phyloP scores from a whole-genome alignment of 1,140 invertebrate species.

The Pseudomyrmex flavicornis region DNA sequence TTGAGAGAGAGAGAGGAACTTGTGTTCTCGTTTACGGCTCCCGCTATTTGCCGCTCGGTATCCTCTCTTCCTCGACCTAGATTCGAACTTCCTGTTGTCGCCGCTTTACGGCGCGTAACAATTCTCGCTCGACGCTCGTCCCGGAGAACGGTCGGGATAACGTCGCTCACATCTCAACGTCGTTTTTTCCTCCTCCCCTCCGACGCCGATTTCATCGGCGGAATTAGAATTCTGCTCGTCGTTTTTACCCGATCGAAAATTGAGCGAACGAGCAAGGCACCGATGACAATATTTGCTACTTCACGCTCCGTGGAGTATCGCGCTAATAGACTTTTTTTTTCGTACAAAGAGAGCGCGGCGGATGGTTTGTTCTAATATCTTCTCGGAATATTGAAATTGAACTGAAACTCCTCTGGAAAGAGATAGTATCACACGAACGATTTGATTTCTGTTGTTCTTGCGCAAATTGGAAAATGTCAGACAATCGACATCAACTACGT shows the following conservation, averaged over 20 bases:
- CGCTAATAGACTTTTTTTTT: not conserved
- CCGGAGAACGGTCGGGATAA: not conserved
- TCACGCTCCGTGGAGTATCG: not conserved
- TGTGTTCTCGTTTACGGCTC: conserved; percentile 22
- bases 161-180: conserved; percentile 40
- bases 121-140: conserved; percentile 1
- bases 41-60: conserved; percentile 6
- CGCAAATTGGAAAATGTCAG: not conserved
- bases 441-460: not conserved
- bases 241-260: not conserved
- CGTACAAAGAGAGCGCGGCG: not conserved
- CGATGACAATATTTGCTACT: not conserved
- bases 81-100: not conserved
- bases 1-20: not conserved
- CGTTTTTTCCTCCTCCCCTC: not conserved
- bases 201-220: not conserved
- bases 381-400: not conserved
- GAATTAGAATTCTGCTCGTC: not conserved
- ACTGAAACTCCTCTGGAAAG: not conserved
- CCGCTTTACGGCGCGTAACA: not conserved
- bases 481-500: not conserved
- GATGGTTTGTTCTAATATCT: not conserved
- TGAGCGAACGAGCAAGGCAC: conserved; percentile 38
- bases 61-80: conserved; percentile 6
- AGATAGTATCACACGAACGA: not conserved